phyloP scores from a whole-genome alignment of 2,113 vertebrate species.

The Dryoscopus gambensis region DNA sequence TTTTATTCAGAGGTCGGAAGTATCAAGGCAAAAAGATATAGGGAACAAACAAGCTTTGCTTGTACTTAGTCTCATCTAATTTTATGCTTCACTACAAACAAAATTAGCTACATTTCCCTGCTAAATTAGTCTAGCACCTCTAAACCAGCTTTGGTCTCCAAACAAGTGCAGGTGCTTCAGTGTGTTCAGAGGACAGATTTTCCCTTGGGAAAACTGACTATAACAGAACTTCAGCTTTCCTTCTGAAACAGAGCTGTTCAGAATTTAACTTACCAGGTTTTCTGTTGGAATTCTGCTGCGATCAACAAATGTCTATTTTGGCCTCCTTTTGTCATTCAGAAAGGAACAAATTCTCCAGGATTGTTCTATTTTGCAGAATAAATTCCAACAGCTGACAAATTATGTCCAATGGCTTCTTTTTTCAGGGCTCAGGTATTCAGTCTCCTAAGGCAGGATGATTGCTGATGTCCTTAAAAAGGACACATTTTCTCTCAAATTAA shows the following conservation, averaged over 20 bases:
- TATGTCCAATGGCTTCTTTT: background rate
- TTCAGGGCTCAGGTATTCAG: background rate
- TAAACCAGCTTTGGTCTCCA: background rate
- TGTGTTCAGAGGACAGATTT: background rate
- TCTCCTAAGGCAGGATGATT: background rate
- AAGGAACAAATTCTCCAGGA: background rate
- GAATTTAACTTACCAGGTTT: background rate
- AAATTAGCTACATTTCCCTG: background rate
- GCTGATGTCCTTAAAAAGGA: background rate
- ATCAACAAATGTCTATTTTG: background rate
- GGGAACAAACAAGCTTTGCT: background rate
- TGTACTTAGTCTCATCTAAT: background rate
- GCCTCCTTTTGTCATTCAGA: background rate
- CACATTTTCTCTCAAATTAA: background rate
- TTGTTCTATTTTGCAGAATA: background rate
- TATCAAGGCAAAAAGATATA: background rate
- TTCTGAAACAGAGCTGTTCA: background rate
- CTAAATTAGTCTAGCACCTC: background rate
- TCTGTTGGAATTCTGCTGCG: background rate
- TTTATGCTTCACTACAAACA: background rate
- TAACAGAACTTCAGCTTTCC: background rate
- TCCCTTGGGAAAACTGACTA: background rate
- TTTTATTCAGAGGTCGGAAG: background rate
- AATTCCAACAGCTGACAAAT: background rate
- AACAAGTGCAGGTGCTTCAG: background rate